Conservation (phyloP, 2,888 invertebrate species). For the Oscheius sp. region DNA sequence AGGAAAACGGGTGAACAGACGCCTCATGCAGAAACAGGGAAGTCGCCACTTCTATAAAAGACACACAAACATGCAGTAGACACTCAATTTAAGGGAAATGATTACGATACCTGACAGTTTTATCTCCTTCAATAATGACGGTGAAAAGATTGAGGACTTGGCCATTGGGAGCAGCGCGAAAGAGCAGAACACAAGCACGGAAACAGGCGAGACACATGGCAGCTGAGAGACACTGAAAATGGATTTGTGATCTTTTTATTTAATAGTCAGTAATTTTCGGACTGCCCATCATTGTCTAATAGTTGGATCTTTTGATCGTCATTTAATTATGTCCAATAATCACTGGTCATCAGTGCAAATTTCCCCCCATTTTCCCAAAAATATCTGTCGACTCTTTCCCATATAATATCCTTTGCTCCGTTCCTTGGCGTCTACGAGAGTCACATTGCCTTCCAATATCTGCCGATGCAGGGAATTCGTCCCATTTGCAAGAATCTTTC, state of each 20-base stretch:
- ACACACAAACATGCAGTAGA: background rate
- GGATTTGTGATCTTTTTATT: background rate
- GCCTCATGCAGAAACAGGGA: no score
- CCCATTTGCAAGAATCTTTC: background rate
- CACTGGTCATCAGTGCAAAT: no score
- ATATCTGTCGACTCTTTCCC: no score
- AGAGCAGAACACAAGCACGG: constrained; percentile 52
- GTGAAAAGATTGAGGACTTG: constrained; percentile 45
- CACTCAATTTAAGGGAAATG: background rate
- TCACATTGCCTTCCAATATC: background rate
- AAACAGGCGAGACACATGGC: constrained; percentile 45
- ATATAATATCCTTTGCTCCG: no score
- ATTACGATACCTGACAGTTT: constrained; percentile 43
- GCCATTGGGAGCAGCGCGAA: constrained; percentile 59
- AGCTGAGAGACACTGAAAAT: background rate
- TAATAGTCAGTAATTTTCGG: no score
- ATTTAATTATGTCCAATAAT: no score
- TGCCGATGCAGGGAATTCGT: background rate
- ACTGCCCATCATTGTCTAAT: no score
- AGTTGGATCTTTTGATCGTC: no score
- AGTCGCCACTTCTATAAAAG: no score
- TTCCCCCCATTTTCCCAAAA: no score
- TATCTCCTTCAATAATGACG: constrained; percentile 53
- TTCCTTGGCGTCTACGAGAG: background rate
- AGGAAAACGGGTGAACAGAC: background rate